Evolutionary conservation across 2,888 invertebrate species (phyloP).

Genomic region (Hirtodrosophila cameraria): DNA sequence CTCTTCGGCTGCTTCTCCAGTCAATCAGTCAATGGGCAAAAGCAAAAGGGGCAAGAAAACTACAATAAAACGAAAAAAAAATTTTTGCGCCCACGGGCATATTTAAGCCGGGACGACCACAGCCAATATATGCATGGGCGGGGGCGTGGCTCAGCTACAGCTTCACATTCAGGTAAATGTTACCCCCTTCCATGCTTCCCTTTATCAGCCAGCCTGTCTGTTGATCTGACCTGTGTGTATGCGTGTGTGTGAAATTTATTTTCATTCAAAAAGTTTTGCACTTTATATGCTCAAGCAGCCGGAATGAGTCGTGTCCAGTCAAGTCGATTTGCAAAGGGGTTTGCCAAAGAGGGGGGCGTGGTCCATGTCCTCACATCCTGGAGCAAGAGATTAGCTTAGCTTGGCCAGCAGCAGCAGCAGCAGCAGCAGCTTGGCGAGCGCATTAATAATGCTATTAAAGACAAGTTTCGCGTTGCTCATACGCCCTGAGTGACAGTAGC

Average conservation of each 20-base stretch:
- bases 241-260: constrained; percentile 73
- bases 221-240: constrained; percentile 4
- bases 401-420: constrained; percentile 9
- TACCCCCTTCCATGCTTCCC: background rate
- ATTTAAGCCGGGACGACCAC: constrained; percentile 48
- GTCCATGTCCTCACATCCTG: constrained; percentile 33
- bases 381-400: constrained; percentile 8
- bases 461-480: constrained; percentile 59
- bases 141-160: constrained; percentile 44
- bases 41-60: constrained; percentile 2
- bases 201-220: background rate
- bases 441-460: constrained; percentile 72
- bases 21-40: constrained; percentile 74
- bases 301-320: constrained; percentile 43
- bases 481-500: constrained; percentile 67
- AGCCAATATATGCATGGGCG: constrained; percentile 35
- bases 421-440: constrained; percentile 36
- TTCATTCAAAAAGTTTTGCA: constrained; percentile 78
- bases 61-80: constrained; percentile 15
- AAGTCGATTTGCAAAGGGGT: constrained; percentile 24
- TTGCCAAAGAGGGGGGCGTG: constrained; percentile 5
- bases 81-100: constrained; percentile 51
- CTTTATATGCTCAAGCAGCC: constrained; percentile 54
- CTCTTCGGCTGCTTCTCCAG: constrained; percentile 21
- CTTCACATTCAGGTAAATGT: constrained; percentile 36